A percentile compares a stretch with the other conserved stretches of the same genome.
Evolutionary conservation across 2,113 vertebrate species (phyloP).

Genomic region (Protobothrops mucrosquamatus): DNA sequence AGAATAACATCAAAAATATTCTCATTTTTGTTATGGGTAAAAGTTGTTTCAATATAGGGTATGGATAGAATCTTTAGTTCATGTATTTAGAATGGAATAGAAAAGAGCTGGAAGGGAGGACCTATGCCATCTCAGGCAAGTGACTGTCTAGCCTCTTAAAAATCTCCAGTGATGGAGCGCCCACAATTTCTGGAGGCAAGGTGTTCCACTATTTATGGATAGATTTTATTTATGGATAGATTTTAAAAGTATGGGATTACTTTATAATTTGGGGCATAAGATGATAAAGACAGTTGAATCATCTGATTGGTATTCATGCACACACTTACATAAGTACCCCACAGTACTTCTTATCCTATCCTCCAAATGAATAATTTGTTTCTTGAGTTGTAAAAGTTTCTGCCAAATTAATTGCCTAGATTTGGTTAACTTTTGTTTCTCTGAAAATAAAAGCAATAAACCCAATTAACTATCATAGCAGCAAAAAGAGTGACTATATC

Average conservation of each 20-base stretch:
- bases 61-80: constrained; percentile 42
- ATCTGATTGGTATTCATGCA: neutral
- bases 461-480: constrained; percentile 60
- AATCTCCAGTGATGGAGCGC: no score
- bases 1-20: neutral
- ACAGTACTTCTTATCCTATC: no score
- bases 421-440: constrained; percentile 37
- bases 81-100: constrained; percentile 30
- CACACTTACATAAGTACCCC: no score
- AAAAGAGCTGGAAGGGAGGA: no score
- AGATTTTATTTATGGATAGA: constrained; percentile 11
- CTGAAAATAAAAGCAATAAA: neutral
- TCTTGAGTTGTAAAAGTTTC: constrained; percentile 55
- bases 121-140: no score
- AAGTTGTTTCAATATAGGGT: neutral
- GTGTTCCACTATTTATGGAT: no score
- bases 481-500: constrained; percentile 36
- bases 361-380: neutral
- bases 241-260: constrained; percentile 21
- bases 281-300: constrained; percentile 17
- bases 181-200: no score
- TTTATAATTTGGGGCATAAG: constrained; percentile 50
- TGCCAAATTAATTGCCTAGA: constrained; percentile 67
- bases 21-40: constrained; percentile 23
- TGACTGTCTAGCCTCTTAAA: no score